phyloP scores from a whole-genome alignment of 2,797 vertebrate species.

The Eremophila alpestris region DNA sequence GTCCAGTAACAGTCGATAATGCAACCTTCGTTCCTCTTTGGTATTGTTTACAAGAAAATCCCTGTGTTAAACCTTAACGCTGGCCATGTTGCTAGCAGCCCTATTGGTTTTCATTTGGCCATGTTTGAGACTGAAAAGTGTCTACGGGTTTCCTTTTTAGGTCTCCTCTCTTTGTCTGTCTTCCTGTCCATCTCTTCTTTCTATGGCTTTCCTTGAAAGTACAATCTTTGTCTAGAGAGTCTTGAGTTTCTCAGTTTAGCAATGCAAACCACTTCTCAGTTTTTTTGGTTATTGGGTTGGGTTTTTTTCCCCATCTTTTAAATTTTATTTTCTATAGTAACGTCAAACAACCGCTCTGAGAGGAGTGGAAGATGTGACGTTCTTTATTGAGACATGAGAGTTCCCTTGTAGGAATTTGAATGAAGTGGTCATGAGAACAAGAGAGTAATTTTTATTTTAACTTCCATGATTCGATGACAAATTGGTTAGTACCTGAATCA shows the following conservation, averaged over 20 bases:
- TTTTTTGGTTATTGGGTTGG: neutral
- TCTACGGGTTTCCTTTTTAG: neutral
- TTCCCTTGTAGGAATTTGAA: neutral
- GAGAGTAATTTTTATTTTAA: neutral
- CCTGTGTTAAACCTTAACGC: neutral
- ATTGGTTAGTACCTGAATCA: neutral
- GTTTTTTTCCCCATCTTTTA: neutral
- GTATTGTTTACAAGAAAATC: neutral
- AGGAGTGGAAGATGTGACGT: neutral
- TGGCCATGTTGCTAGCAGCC: neutral
- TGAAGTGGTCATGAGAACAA: neutral
- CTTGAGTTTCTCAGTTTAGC: neutral
- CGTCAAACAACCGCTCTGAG: neutral
- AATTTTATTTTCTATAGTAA: neutral
- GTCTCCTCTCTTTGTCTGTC: neutral
- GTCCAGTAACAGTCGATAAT: neutral
- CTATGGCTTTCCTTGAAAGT: neutral
- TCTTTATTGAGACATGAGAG: neutral
- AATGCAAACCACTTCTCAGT: neutral
- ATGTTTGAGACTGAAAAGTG: neutral
- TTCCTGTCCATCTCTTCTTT: neutral
- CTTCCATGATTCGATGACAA: neutral
- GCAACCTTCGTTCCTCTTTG: neutral
- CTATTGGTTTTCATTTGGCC: neutral
- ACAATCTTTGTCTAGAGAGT: neutral